Evolutionary conservation across 2,113 vertebrate genomes (phyloP).

Genomic region (Xerus inauris): DNA sequence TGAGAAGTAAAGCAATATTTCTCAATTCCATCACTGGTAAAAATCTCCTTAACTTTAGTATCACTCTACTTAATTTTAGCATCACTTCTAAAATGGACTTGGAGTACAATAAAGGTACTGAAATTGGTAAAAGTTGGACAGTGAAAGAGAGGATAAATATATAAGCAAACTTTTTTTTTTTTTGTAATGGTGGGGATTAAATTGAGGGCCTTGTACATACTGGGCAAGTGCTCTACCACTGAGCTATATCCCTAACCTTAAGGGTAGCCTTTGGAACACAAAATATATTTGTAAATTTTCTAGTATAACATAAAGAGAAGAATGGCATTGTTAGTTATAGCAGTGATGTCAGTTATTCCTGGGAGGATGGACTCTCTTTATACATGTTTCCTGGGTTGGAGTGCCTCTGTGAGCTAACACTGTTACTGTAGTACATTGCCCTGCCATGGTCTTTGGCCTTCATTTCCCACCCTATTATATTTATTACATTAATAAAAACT

Average conservation of each 20-base stretch:
- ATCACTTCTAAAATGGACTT: constrained; percentile 14
- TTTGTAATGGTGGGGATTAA: too few species aligned
- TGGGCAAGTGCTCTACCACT: too few species aligned
- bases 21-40: background rate
- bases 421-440: background rate
- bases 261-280: background rate
- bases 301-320: background rate
- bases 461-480: background rate
- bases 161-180: background rate
- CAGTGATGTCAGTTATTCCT: background rate
- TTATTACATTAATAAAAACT: background rate
- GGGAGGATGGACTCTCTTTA: background rate
- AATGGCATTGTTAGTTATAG: background rate
- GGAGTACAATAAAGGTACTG: constrained; percentile 7
- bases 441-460: background rate
- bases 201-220: too few species aligned
- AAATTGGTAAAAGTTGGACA: constrained; percentile 19
- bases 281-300: constrained; percentile 17
- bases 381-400: background rate
- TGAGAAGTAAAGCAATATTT: constrained; percentile 31
- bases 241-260: background rate
- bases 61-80: background rate
- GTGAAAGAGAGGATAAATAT: background rate
- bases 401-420: background rate
- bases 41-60: background rate